These are phyloP conservation scores for Danaus plexippus DNA, from an alignment of 1,140 invertebrate species.

Conservation along the genomic window DNA sequence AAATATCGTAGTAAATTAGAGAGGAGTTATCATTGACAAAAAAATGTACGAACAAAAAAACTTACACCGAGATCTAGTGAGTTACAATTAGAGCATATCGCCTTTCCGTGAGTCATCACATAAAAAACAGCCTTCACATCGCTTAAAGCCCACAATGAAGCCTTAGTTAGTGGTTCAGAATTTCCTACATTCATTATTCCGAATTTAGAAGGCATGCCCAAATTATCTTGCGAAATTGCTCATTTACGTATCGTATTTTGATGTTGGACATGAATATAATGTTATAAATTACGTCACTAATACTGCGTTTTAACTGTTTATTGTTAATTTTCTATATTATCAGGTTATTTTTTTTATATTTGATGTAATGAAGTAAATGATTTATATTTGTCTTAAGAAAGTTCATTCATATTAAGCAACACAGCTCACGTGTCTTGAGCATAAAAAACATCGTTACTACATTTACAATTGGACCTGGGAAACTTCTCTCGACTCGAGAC, in stretches of 20 bases:
- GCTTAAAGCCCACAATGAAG: slow-evolving; percentile 24
- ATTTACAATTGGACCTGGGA: slow-evolving; percentile 46
- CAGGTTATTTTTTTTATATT: too few relatives aligned
- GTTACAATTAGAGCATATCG: slow-evolving; percentile 49
- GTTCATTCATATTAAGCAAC: too few relatives aligned
- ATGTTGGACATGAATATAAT: too few relatives aligned
- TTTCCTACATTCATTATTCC: slow-evolving; percentile 26
- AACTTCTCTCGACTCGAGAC: slow-evolving; percentile 31
- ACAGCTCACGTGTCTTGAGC: too few relatives aligned
- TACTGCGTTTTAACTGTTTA: too few relatives aligned
- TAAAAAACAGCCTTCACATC: slow-evolving; percentile 39
- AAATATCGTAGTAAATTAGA: slow-evolving; percentile 1
- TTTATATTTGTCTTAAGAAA: too few relatives aligned
- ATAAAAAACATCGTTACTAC: neutral
- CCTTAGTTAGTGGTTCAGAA: slow-evolving; percentile 30
- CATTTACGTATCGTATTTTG: too few relatives aligned
- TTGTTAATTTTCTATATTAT: too few relatives aligned
- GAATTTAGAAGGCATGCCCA: slow-evolving; percentile 26
- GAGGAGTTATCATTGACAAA: slow-evolving; percentile 3
- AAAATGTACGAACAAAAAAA: slow-evolving; percentile 8
- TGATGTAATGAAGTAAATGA: too few relatives aligned
- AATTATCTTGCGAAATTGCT: slow-evolving; percentile 20
- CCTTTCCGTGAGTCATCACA: slow-evolving; percentile 38
- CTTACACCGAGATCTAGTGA: slow-evolving; percentile 19
- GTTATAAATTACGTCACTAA: too few relatives aligned